phyloP scores from a whole-genome alignment of 2,797 vertebrate genomes.

The Thalassophryne amazonica region DNA sequence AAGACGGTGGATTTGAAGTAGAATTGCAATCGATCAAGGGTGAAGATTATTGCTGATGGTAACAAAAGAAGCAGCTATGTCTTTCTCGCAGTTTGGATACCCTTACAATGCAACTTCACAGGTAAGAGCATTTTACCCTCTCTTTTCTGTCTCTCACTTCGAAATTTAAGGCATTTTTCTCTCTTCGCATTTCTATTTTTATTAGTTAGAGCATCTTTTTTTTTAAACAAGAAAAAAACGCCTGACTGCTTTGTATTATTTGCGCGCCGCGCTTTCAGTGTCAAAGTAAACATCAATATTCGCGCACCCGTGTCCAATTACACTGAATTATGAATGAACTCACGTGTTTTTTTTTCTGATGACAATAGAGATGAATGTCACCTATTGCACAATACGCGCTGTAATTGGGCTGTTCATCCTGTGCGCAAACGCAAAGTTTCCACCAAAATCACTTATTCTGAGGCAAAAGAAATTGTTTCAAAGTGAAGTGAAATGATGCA shows the following conservation, averaged over 20 bases:
- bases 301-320: slow-evolving; percentile 70
- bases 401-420: slow-evolving; percentile 53
- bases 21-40: slow-evolving; percentile 88
- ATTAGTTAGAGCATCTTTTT: slow-evolving; percentile 9
- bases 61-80: slow-evolving; percentile 93
- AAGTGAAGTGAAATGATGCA: neutral
- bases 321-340: slow-evolving; percentile 84
- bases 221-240: slow-evolving; percentile 11
- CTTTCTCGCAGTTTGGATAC: slow-evolving; percentile 98
- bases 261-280: slow-evolving; percentile 53
- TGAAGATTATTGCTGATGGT: slow-evolving; percentile 88
- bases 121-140: slow-evolving; percentile 88
- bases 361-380: slow-evolving; percentile 77
- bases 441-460: neutral
- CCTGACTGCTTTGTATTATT: slow-evolving; percentile 34
- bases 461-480: no score
- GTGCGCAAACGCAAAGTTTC: slow-evolving; percentile 39
- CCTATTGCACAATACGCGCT: slow-evolving; percentile 56
- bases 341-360: slow-evolving; percentile 79
- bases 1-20: slow-evolving; percentile 87
- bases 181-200: slow-evolving; percentile 12
- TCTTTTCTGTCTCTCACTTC: slow-evolving; percentile 26
- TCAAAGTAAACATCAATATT: slow-evolving; percentile 65
- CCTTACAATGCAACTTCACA: slow-evolving; percentile 94
- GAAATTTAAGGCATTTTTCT: slow-evolving; percentile 7